Evolutionary conservation across 2,797 vertebrate genomes (phyloP).

Genomic region (Delichon dasypus): DNA sequence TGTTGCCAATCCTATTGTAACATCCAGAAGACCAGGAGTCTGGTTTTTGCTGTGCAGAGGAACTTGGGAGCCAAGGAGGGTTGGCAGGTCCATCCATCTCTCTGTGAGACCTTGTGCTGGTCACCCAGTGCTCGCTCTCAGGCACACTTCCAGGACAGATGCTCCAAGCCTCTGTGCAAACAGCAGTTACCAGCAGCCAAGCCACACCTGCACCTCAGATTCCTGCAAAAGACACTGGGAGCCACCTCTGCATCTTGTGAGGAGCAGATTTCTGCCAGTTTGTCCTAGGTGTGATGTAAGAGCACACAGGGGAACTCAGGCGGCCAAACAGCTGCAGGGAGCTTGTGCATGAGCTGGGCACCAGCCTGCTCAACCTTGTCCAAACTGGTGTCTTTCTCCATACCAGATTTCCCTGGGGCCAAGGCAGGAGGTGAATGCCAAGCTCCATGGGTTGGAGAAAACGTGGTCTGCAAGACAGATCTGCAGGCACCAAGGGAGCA

Average conservation of each 20-base stretch:
- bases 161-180: background rate
- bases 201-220: background rate
- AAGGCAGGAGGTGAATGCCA: background rate
- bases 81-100: background rate
- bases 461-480: accelerated
- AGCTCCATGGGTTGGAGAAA: background rate
- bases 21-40: background rate
- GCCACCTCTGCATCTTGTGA: background rate
- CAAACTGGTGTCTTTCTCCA: background rate
- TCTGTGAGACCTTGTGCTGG: background rate
- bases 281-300: background rate
- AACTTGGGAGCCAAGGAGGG: background rate
- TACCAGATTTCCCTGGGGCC: background rate
- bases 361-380: background rate
- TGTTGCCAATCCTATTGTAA: background rate
- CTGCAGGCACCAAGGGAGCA: background rate
- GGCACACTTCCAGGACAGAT: background rate
- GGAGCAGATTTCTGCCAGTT: background rate
- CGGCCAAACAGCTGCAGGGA: background rate
- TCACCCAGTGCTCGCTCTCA: accelerated
- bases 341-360: background rate
- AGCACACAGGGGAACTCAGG: background rate
- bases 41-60: background rate
- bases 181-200: background rate
- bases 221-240: background rate